Evolutionary conservation across 2,797 vertebrate species (phyloP), one percentile per base, ranked within the genome.

Genomic region (Miichthys miiuy): DNA sequence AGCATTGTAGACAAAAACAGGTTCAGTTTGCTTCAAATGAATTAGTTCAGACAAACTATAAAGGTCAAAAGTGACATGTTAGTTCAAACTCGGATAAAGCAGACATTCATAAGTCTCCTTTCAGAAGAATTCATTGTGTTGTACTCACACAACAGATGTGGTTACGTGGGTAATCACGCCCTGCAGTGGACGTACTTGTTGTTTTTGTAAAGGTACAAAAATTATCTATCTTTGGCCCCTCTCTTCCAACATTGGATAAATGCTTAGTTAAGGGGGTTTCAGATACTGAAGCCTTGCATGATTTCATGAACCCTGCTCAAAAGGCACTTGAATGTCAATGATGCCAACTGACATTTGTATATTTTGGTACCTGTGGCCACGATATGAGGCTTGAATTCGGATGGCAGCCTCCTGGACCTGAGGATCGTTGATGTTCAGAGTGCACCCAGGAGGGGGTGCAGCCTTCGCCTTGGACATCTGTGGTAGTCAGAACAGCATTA

Each of bases 361-460:
- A 34, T 67, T 64, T 50, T 38, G 25, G 56, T 76, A 93, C 93
- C 92, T 92, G 80, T 95, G 94, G 25, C 93, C 91, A 13, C 81
- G 46, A 67, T 94, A 95, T 20, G 93, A 96, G n/a, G 94, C 91
- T 82, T 95, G 93, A 81, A 95, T 95, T 56, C 77, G 84, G 76
- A 95, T 93, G 9, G 93, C 92, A 2, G 90, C 92, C 20, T 92
- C 92, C 85, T 95, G 94, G 72, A 94, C 90, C 77, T 94, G 90
- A 47, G 89, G 88, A 67, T 95, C 88, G 2, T 83, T 94, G 77
- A 95, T 92, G 83, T 94, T 92, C 58, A 96, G 80, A 48, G 75
- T 88, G 71, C 86, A 94, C 69, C 90, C 91, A 0, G 88, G 76
- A 72, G 90, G 92, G 1, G 89, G 90, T 61, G 85, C 76, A 54